Percentiles rank a stretch among this genome's conserved stretches.
Evolutionary conservation across 2,797 vertebrate genomes (phyloP).

Genomic region (Pseudomugil tenellus): DNA sequence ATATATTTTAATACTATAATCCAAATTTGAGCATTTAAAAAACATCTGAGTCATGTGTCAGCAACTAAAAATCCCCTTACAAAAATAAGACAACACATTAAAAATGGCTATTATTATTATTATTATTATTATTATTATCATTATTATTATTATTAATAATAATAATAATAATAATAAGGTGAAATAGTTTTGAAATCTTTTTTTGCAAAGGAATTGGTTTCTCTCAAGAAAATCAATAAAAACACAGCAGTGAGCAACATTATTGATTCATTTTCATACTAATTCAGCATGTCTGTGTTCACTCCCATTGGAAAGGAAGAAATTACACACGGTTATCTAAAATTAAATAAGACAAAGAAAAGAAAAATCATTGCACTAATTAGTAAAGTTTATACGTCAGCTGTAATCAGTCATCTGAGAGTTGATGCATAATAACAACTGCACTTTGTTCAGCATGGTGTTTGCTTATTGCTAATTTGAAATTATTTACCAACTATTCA

Average conservation of each 20-base stretch:
- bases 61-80: conserved; percentile 43
- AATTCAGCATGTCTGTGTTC: conserved; percentile 72
- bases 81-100: too few relatives aligned
- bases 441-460: conserved; percentile 83
- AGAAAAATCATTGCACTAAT: conserved; percentile 86
- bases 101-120: neutral
- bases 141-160: conserved; percentile 18
- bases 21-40: conserved; percentile 5
- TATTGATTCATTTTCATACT: conserved; percentile 81
- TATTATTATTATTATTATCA: too few relatives aligned
- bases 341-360: conserved; percentile 63
- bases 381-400: conserved; percentile 82
- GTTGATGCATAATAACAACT: conserved; percentile 84
- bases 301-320: conserved; percentile 58
- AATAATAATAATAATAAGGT: too few relatives aligned
- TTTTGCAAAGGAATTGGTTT: conserved; percentile 62
- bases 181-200: conserved; percentile 56
- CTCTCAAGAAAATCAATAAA: conserved; percentile 75
- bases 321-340: conserved; percentile 63
- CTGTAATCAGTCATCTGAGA: conserved; percentile 91
- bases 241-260: conserved; percentile 71
- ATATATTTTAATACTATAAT: conserved; percentile 1
- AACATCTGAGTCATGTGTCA: conserved; percentile 32
- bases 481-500: conserved; percentile 83
- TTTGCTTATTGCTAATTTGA: conserved; percentile 74